These are phyloP conservation scores for Drosophila asahinai DNA, from an alignment of 1,140 invertebrate species.

Conservation along the genomic window DNA sequence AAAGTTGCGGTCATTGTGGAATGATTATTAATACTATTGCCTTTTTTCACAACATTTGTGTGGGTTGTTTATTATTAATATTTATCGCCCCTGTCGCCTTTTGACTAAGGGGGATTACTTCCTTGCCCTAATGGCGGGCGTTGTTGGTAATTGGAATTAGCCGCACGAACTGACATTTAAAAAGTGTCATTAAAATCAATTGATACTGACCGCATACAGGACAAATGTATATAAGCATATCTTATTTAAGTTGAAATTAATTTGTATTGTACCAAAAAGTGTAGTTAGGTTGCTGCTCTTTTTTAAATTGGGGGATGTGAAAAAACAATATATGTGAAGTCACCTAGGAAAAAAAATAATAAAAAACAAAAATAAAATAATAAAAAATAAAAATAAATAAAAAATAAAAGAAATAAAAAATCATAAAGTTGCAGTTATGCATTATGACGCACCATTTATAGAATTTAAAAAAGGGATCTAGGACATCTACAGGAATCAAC, in stretches of 20 bases:
- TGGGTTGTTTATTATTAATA: constrained; percentile 30
- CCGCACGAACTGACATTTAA: constrained; percentile 37
- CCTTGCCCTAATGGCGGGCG: constrained; percentile 43
- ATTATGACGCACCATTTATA: background rate
- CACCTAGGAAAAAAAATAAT: no score
- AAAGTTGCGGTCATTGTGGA: constrained; percentile 60
- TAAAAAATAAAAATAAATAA: no score
- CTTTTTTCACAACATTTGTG: constrained; percentile 6
- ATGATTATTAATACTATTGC: constrained; percentile 63
- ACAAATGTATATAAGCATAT: background rate
- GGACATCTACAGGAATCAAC: no score
- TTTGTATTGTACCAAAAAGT: background rate
- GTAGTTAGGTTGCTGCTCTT: background rate
- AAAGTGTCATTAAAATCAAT: constrained; percentile 64
- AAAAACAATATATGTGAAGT: no score
- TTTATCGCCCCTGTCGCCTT: constrained; percentile 56
- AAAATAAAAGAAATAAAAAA: no score
- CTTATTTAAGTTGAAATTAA: constrained; percentile 4
- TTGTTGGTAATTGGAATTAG: constrained; percentile 62
- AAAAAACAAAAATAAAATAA: no score
- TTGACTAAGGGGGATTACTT: constrained; percentile 46
- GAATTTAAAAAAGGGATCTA: background rate
- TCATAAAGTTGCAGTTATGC: no score
- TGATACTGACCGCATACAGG: constrained; percentile 22
- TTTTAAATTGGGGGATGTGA: no score